Evolutionary conservation across 2,888 invertebrate genomes (phyloP).

Genomic region (Eupithecia exiguata): DNA sequence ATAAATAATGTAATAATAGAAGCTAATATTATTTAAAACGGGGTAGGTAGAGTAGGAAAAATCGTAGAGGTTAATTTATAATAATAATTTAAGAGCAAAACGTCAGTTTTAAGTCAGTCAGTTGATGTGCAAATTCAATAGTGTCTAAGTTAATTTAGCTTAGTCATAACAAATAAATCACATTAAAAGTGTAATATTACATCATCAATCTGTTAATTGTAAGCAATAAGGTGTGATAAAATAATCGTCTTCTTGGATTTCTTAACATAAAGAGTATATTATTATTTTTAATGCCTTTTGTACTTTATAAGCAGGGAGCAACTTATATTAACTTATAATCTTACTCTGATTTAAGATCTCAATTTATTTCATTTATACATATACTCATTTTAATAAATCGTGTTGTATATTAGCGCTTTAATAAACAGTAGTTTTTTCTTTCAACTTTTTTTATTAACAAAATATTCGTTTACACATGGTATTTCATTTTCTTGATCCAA

Average conservation of each 20-base stretch:
- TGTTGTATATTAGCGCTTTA: neutral
- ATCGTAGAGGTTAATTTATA: neutral
- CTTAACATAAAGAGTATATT: neutral
- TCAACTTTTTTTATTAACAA: neutral
- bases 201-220: neutral
- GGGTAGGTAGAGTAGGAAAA: neutral
- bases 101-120: constrained; percentile 2
- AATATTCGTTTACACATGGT: neutral
- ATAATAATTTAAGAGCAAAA: neutral
- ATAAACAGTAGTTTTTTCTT: neutral
- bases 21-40: neutral
- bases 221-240: neutral
- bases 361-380: neutral
- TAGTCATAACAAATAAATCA: neutral
- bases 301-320: neutral
- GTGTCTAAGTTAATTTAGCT: neutral
- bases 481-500: neutral
- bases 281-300: neutral
- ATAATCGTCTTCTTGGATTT: neutral
- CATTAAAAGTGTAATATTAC: neutral
- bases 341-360: neutral
- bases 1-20: neutral
- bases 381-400: neutral
- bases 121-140: neutral
- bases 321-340: neutral